Base-by-base conservation (phyloP, 2,113 vertebrate genomes). In the Apteryx mantelli region DNA sequence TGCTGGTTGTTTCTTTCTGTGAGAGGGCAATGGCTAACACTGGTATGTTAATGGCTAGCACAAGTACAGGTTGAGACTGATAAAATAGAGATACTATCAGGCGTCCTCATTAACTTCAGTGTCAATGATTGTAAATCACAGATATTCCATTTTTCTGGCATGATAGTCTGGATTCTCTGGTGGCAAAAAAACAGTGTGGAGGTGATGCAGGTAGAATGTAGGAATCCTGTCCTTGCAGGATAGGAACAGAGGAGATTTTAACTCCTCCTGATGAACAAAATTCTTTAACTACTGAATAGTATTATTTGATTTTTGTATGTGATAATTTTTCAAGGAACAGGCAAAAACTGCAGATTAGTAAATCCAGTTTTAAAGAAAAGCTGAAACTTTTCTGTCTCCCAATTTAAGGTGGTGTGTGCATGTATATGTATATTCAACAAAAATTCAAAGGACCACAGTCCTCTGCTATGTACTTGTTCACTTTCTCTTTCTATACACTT, bases 11-110 rank as follows among this genome's bases (percentile, higher is more conserved):
- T 61, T 82, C 68, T 78, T 56, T 63, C 26, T 92, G 9, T 40
- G 30, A 65, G 74, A 91, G 78, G 56, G 53, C 90, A 79, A 2
- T 92, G 91, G 52, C 38, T 58, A 83, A 58, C 58, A 19, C n/a
- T 93, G 86, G 65, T 88, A 84, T 94, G 74, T 95, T 95, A 93
- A 92, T 87, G 70, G 74, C 83, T 91, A 85, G 88, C 83, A 91
- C 70, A 94, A 95, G 83, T 73, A 63, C 48, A 16, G 8, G 2
- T 78, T 88, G 53, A 88, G 22, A 81, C 53, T 91, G 91, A 84
- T 93, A 92, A 94, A 92, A 93, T 82, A 87, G 88, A 53, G 88
- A 53, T 44, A 36, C 9, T 56, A 63, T 65, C 48, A 53, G 61
- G 69, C 74, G 70, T 73, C 80, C 68, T 63, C 70, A 21, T 25